Conservation (phyloP, 2,113 vertebrate species). For the Neodon shergylaensis region DNA sequence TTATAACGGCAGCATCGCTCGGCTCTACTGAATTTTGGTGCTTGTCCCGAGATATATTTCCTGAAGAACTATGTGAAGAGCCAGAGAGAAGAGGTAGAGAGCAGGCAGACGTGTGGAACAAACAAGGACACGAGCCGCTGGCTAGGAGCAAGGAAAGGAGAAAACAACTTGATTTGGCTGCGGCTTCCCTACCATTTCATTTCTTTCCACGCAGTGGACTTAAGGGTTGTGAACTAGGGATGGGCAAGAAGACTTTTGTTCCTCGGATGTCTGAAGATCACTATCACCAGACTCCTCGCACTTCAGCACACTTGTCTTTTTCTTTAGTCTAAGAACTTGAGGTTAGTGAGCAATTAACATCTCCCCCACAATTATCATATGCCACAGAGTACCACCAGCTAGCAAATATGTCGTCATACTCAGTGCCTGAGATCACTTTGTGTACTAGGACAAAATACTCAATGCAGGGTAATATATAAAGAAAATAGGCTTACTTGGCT, state of each 20-base stretch:
- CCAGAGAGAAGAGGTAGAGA: background rate
- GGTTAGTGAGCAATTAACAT: background rate
- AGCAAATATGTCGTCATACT: background rate
- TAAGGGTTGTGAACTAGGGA: background rate
- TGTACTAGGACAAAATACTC: background rate
- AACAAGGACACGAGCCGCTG: background rate
- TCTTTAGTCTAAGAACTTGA: background rate
- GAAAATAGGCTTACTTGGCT: background rate
- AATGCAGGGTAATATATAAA: background rate
- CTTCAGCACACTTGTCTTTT: background rate
- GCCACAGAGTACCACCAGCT: background rate
- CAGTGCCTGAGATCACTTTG: background rate
- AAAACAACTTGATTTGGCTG: background rate
- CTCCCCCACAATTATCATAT: too few relatives aligned
- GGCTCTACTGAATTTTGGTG: slow-evolving; percentile 31
- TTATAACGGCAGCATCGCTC: background rate
- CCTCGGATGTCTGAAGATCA: background rate
- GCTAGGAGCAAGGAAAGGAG: background rate
- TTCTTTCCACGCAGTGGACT: background rate
- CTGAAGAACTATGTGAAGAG: background rate
- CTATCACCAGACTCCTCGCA: background rate
- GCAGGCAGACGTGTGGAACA: background rate
- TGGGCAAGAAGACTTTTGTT: background rate
- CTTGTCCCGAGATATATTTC: background rate
- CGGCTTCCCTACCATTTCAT: background rate